Evolutionary conservation across 1,140 invertebrate genomes (phyloP).

Genomic region (Stratiolaelaps scimitus): DNA sequence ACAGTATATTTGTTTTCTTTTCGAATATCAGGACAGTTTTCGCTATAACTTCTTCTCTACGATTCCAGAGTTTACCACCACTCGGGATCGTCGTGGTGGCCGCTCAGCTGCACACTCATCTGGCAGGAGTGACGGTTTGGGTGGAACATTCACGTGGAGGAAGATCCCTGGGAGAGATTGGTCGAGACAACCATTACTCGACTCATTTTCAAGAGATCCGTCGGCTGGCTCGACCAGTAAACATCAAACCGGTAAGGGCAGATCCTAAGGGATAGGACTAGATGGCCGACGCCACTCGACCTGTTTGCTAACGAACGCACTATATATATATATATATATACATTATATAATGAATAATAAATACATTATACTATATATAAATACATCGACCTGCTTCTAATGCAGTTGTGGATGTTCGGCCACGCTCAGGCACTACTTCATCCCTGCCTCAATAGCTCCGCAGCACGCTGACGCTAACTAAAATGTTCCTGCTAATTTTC

Average conservation of each 20-base stretch:
- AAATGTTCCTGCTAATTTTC: too few species aligned
- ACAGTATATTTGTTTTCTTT: background rate
- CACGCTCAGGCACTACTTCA: too few species aligned
- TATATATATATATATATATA: too few species aligned
- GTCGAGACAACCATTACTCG: constrained; percentile 88
- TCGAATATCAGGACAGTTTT: background rate
- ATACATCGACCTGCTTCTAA: too few species aligned
- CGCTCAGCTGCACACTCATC: constrained; percentile 91
- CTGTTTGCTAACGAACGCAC: constrained; percentile 19
- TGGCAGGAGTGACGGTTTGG: constrained; percentile 68
- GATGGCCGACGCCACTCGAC: background rate
- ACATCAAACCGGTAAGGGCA: constrained; percentile 63
- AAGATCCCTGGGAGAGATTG: constrained; percentile 61
- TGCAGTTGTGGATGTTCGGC: too few species aligned
- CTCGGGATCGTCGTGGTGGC: constrained; percentile 82
- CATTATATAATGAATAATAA: too few species aligned
- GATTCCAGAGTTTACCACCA: constrained; percentile 56
- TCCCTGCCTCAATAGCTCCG: too few species aligned
- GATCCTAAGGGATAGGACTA: too few species aligned
- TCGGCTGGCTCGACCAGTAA: constrained; percentile 59
- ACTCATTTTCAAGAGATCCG: constrained; percentile 97
- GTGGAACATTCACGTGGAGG: constrained; percentile 71
- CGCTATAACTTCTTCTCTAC: constrained; percentile 21
- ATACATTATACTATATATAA: too few species aligned
- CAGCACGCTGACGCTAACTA: too few species aligned